Conservation (phyloP, 37 sponge, comb jelly and placozoan genomes). For the Cladorhizidae sp. region DNA sequence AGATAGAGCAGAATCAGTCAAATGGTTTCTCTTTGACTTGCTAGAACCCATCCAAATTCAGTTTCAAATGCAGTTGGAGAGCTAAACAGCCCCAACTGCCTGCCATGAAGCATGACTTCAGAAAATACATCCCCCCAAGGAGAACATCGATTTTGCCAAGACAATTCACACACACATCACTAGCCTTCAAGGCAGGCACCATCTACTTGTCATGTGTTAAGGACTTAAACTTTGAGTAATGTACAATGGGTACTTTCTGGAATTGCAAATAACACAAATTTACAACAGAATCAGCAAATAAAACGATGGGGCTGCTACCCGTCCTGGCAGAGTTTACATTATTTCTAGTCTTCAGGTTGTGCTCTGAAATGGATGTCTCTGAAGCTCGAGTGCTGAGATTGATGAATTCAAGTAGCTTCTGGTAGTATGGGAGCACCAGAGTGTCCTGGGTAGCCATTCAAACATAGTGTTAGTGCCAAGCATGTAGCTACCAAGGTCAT, state of each 20-base stretch:
- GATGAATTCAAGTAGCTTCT: constrained; percentile 17
- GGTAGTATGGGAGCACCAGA: constrained; percentile 4
- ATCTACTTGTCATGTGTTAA: constrained; percentile 21
- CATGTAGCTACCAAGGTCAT: constrained; percentile 12
- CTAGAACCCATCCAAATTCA: constrained; percentile 46
- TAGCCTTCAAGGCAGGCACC: constrained; percentile 12
- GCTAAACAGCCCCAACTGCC: constrained; percentile 28
- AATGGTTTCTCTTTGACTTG: constrained; percentile 25
- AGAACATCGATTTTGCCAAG: constrained; percentile 30
- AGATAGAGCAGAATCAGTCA: background rate
- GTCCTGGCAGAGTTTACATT: background rate
- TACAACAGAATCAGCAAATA: background rate
- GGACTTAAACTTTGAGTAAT: constrained; percentile 13
- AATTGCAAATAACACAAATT: constrained; percentile 13
- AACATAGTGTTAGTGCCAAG: constrained; percentile 18
- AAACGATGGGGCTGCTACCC: background rate
- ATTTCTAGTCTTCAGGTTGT: too few relatives aligned
- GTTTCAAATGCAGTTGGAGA: constrained; percentile 43
- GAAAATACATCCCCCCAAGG: constrained; percentile 32
- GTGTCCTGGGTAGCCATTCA: constrained; percentile 20
- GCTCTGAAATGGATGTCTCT: constrained; percentile 2
- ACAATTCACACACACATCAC: constrained; percentile 23
- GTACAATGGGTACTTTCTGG: constrained; percentile 9
- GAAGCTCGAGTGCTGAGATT: constrained; percentile 20
- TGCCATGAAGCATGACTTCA: constrained; percentile 18